phyloP scores from a whole-genome alignment of 2,113 vertebrate genomes.

The Mesembrinibis cayennensis region DNA sequence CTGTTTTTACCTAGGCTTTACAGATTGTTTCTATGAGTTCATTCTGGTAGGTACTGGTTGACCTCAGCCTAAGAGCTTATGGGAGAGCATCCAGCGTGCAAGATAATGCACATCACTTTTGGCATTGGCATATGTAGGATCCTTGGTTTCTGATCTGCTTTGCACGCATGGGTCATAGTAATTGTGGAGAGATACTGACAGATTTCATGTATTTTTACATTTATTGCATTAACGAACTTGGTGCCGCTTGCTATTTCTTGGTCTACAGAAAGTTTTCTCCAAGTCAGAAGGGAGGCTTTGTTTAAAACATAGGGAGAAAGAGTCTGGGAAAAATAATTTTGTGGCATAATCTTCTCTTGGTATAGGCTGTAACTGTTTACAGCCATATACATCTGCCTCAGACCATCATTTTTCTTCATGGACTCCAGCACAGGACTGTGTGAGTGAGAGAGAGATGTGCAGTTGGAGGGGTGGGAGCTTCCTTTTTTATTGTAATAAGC shows the following conservation, averaged over 20 bases:
- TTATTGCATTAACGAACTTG: not conserved
- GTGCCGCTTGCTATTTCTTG: not conserved
- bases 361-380: not conserved
- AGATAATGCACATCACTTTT: not conserved
- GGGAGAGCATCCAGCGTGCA: not conserved
- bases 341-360: not conserved
- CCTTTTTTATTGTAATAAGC: conserved; percentile 27
- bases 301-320: not conserved
- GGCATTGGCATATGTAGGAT: not conserved
- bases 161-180: not conserved
- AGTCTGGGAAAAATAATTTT: not conserved
- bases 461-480: not conserved
- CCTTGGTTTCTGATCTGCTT: not conserved
- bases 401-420: not conserved
- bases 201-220: not conserved
- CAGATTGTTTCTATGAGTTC: not conserved
- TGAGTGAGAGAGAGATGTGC: not conserved
- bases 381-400: not conserved
- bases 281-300: not conserved
- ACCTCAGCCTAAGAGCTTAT: not conserved
- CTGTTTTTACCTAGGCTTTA: not conserved
- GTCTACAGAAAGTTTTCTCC: not conserved
- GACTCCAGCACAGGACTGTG: not conserved
- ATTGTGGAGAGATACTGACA: not conserved
- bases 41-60: not conserved